Evolutionary conservation across 37 sponge, comb jelly and placozoan genomes (phyloP).

Genomic region (Petrosia ficiformis): DNA sequence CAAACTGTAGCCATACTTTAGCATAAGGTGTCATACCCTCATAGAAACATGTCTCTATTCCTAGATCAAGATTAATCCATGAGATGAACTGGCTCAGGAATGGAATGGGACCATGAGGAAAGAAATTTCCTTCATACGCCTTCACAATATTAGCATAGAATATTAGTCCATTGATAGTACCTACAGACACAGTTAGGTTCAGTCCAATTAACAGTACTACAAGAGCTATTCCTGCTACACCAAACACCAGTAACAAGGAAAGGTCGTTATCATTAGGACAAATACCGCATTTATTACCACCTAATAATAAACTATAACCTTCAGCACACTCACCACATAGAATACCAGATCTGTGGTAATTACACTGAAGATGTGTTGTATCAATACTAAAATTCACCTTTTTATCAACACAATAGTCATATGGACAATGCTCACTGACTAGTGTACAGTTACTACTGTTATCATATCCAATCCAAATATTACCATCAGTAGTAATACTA

Average conservation of each 20-base stretch:
- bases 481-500: background rate
- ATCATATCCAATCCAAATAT: conserved; percentile 4
- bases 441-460: conserved; percentile 2
- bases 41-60: background rate
- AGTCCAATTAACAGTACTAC: background rate
- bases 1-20: conserved; percentile 4
- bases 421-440: background rate
- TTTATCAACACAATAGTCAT: background rate
- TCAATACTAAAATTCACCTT: background rate
- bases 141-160: conserved; percentile 6
- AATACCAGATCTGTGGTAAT: background rate
- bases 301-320: background rate
- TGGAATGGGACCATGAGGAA: background rate
- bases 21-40: background rate
- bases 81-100: conserved; percentile 6
- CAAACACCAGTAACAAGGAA: background rate
- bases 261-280: conserved; percentile 5
- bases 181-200: conserved; percentile 3
- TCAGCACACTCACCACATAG: conserved; percentile 8
- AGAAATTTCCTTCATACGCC: background rate
- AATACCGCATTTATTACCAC: background rate
- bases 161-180: conserved; percentile 6
- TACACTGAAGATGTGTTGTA: background rate
- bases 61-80: conserved; percentile 5
- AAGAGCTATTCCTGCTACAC: conserved; percentile 3